These are phyloP conservation scores for Recurvirostra avosetta DNA, from an alignment of 2,113 vertebrate species.

Conservation along the genomic window DNA sequence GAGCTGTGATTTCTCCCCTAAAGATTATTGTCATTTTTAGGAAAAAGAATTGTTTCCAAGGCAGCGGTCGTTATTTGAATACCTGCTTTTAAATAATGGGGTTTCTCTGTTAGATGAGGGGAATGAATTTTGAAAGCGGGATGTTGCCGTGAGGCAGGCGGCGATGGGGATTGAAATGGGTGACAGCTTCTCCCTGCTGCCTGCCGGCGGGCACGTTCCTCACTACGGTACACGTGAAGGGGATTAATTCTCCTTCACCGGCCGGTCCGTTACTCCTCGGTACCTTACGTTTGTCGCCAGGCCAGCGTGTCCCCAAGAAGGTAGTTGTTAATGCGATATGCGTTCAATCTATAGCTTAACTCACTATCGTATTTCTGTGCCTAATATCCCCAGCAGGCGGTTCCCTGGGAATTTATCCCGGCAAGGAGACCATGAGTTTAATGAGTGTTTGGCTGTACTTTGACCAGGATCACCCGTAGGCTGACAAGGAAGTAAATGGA, in stretches of 20 bases:
- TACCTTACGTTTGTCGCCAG: background rate
- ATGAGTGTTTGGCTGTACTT: background rate
- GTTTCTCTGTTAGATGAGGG: background rate
- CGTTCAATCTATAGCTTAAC: background rate
- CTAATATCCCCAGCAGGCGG: background rate
- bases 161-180: background rate
- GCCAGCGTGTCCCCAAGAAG: accelerated
- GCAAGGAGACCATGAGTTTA: background rate
- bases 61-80: accelerated
- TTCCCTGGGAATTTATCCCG: background rate
- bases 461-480: background rate
- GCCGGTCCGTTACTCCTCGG: background rate
- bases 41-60: background rate
- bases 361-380: accelerated
- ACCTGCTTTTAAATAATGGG: background rate
- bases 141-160: background rate
- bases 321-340: background rate
- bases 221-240: accelerated
- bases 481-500: background rate
- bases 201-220: background rate
- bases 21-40: background rate
- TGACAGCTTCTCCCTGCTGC: background rate
- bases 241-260: background rate
- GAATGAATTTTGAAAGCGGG: background rate
- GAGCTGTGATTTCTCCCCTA: background rate